Evolutionary conservation across 2,797 vertebrate genomes (phyloP), one percentile per base, ranked within the genome.

Genomic region (Cynodonichthys magdalenae): DNA sequence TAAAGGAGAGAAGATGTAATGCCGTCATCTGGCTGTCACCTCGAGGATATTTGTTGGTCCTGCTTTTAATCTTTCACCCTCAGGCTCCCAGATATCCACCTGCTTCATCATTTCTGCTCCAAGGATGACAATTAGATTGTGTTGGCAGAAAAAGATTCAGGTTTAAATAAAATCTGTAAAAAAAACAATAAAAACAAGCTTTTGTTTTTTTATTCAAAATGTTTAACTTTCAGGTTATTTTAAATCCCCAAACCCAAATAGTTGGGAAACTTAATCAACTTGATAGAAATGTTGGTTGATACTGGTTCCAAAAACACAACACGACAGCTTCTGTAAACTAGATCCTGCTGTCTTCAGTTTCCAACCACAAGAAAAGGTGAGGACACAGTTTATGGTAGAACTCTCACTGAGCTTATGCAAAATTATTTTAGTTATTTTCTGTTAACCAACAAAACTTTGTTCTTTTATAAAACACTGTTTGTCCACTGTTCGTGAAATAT

Each of bases 41-140:
- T 59, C 6, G 0, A 39, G 54, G 52, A 18, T 49, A 39, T 78
- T 69, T 59, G 51, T 59, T 63, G 6, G 8, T 50, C 50, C 39
- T 52, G 28, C 42, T 76, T 73, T 71, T 62, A 31, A 64, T 59
- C 51, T 65, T 8, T 53, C 47, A 59, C 44, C 53, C 45, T 63
- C 55, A 52, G 18, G 1, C 28, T 53, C 15, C 29, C 5, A 59
- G 17, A 34, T 15, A 51, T 53, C 10, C 15, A 44, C n/a, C 51
- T 36, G 41, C 45, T 46, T 24, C 31, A 54, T 50, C 19, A 42
- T 50, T 51, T 51, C 20, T 57, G 28, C 45, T 59, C 31, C 2
- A 7, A 60, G 20, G 20, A 59, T 36, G 27, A 65, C 36, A 42
- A 52, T 5, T 4, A 14, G 10, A 20, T 63, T 47, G 48, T 24